Base-by-base conservation (phyloP, 2,888 invertebrate genomes). In the Thymelicus acteon region DNA sequence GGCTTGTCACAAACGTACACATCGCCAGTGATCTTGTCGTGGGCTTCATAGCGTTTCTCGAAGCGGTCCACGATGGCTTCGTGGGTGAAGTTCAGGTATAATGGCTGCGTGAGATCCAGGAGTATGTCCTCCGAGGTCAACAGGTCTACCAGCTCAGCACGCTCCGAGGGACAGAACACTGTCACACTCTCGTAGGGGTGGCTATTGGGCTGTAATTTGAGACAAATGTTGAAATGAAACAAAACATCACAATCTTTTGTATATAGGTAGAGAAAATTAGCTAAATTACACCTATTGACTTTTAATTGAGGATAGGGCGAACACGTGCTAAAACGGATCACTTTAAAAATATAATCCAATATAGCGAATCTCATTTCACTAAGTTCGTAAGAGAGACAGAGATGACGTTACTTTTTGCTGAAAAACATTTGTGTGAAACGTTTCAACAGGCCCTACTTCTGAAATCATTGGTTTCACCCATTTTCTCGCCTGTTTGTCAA, bases 11-110 rank as follows among this genome's bases (percentile, higher is more conserved):
- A 96, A 79, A 96, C 96, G 89, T 97, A 97, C 71, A 97, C 95
- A 88, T 97, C 97, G 72, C 97, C 97, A 78, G 96, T 95, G 80
- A 97, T 95, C 90, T 96, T 96, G 84, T 97, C 97, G 88, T 97
- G 96, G 79, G 97, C 96, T 80, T 96, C 95, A 87, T 92, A 93
- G 78, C 80, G 86, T 75, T 80, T 85, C 87, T 96, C 96, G 85
- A 97, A 95, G 82, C 96, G 96, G 83, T 96, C 95, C 89, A 97
- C 96, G 84, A 97, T 97, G 77, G 95, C 95, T 82, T 96, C 95
- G 94, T 97, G 97, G 76, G 97, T 97, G 89, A 97, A 97, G 94
- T 97, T 97, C 92, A 97, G 95, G 95, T 96, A 97, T 91, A 97
- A 89, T 68, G 97, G 97, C 87, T 95, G 95, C 73, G 95, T 95